Conservation (phyloP, 2,888 invertebrate species). For the Brenthis hecate region DNA sequence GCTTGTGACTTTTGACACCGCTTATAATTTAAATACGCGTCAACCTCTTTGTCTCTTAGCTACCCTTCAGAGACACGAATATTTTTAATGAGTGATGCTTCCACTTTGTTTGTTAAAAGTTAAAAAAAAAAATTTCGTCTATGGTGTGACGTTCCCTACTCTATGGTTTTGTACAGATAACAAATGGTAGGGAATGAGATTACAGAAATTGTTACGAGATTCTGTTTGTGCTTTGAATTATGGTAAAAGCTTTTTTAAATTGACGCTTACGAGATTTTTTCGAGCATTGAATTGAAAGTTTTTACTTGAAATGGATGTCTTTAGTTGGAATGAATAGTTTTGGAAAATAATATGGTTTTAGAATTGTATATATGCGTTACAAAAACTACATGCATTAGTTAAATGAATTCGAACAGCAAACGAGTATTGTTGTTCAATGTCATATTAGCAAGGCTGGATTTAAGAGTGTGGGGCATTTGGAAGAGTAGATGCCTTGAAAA, state of each 20-base stretch:
- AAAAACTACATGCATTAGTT: no score
- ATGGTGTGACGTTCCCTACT: conserved; percentile 8
- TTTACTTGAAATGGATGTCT: background rate
- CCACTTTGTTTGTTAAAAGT: conserved; percentile 27
- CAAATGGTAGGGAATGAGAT: conserved; percentile 23
- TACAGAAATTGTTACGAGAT: conserved; percentile 16
- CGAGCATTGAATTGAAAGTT: conserved; percentile 1
- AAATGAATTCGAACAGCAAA: no score
- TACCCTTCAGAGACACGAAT: conserved; percentile 34
- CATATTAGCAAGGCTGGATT: no score
- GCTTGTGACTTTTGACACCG: background rate
- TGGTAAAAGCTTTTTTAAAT: conserved; percentile 16
- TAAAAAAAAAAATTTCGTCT: conserved; percentile 26
- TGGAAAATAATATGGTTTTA: background rate
- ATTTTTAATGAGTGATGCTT: conserved; percentile 36
- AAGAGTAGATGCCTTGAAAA: no score
- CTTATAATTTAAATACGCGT: conserved; percentile 18
- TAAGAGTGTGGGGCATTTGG: no score
- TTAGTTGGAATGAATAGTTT: background rate
- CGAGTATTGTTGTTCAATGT: no score
- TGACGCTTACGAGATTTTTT: conserved; percentile 9
- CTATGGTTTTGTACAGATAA: conserved; percentile 17
- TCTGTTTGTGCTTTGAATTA: conserved; percentile 20
- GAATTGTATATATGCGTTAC: no score
- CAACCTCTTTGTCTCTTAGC: conserved; percentile 31